Percentiles rank a stretch among this genome's conserved stretches.
Evolutionary conservation across 1,140 invertebrate genomes (phyloP).

Genomic region (Stegodyphus mimosarum): DNA sequence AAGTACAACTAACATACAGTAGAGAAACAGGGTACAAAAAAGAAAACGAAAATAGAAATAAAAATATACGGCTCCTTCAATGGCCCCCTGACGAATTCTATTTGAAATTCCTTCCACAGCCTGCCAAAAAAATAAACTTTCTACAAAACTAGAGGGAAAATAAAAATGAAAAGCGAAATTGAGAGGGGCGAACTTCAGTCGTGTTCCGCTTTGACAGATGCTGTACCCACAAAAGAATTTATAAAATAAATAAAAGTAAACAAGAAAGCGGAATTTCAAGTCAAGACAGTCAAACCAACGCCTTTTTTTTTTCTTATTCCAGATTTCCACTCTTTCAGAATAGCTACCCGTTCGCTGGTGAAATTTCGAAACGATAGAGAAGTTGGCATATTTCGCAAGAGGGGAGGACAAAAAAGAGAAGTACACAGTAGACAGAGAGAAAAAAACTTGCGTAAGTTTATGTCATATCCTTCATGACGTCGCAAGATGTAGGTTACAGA

Average conservation of each 20-base stretch:
- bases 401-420: too few relatives aligned
- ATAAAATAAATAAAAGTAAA: constrained; percentile 27
- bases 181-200: constrained; percentile 27
- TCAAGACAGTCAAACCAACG: too few relatives aligned
- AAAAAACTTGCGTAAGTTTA: not conserved
- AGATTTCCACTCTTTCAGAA: constrained; percentile 10
- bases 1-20: constrained; percentile 2
- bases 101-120: constrained; percentile 26
- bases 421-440: too few relatives aligned
- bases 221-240: constrained; percentile 38
- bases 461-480: constrained; percentile 28
- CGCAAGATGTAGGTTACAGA: constrained; percentile 22
- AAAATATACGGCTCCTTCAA: constrained; percentile 6
- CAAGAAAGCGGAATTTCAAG: constrained; percentile 7
- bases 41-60: not conserved
- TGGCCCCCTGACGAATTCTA: not conserved
- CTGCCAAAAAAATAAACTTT: not conserved
- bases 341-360: not conserved
- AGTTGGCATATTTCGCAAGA: not conserved
- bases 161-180: constrained; percentile 15
- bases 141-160: not conserved
- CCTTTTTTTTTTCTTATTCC: too few relatives aligned
- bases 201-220: constrained; percentile 18
- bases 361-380: constrained; percentile 11
- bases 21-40: not conserved